Evolutionary conservation across 2,888 invertebrate species (phyloP), one percentile per base, ranked within the genome.

Genomic region (Hypsopygia costalis): DNA sequence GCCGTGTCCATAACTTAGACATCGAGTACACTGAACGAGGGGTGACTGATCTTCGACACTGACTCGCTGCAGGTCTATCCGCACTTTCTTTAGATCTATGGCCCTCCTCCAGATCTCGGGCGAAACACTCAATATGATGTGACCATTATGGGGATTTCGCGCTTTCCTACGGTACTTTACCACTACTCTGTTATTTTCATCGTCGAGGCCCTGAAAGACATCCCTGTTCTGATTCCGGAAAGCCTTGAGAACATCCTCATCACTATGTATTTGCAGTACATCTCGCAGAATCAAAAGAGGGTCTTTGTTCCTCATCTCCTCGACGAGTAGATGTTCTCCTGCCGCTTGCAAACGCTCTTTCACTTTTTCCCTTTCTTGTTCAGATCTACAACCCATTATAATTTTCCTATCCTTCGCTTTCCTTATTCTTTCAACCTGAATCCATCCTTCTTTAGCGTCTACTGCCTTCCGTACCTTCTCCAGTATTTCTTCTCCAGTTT

Each of bases 381-480:
- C 11, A 1, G 44, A 36, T 3, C 25, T 31, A 11, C 42, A 49
- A 0, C 50, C 40, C 5, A 50, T 11, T 9, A 46, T 36, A 0
- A 47, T 16, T 21, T 43, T 49, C 9, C 36, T 33, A n/a, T 49
- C 46, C 10, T 41, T 46, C 3, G 40, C 44, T 31, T 46, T 48
- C 11, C 49, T 41, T 0, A 49, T 21, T 16, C 33, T 40, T 7
- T 51, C 46, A 1, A 51, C 33, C 7, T 8, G 16, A 0, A 46
- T 10, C 25, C 45, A 32, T 6, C 38, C 36, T 4, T 46, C 39
- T 6, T 45, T 48, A 1, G 48, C 44, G 1, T 51, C 34, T 2
- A 51, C 33, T 1, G 33, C 44, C 6, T 32, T 36, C n/a, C 46
- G 38, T 1, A 48, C 21, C 10, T 27, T 34, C 0, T 33, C 11